Evolutionary conservation across 2,113 vertebrate genomes (phyloP).

Genomic region (Lophochroa leadbeateri): DNA sequence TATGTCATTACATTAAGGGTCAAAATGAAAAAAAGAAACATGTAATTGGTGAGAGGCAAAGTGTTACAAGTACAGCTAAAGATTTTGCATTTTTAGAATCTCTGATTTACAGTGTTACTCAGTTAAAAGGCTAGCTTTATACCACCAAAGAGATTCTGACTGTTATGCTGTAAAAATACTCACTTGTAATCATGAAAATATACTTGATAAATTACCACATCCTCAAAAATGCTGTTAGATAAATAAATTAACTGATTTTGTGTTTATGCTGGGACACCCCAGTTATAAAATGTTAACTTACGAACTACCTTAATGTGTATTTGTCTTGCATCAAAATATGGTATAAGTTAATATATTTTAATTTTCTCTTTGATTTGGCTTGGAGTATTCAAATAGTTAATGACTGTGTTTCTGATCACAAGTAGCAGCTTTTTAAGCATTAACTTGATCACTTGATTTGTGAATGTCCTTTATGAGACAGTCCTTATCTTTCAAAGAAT

Average conservation of each 20-base stretch:
- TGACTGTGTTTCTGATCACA: neutral
- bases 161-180: neutral
- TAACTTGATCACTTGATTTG: neutral
- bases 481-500: neutral
- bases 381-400: neutral
- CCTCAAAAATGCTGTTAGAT: neutral
- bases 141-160: neutral
- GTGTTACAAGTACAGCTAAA: neutral
- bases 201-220: neutral
- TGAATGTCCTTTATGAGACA: neutral
- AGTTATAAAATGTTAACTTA: neutral
- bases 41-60: neutral
- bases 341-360: neutral
- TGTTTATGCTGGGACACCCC: neutral
- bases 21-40: neutral
- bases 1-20: neutral
- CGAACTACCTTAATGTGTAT: neutral
- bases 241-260: neutral
- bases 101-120: neutral
- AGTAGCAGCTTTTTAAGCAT: neutral
- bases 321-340: neutral
- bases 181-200: neutral
- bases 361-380: slow-evolving; percentile 17
- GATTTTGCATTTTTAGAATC: slow-evolving; percentile 7
- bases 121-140: slow-evolving; percentile 18